Base-by-base conservation (phyloP, 2,797 vertebrate species). In the Hyperoplus lanceolatus region DNA sequence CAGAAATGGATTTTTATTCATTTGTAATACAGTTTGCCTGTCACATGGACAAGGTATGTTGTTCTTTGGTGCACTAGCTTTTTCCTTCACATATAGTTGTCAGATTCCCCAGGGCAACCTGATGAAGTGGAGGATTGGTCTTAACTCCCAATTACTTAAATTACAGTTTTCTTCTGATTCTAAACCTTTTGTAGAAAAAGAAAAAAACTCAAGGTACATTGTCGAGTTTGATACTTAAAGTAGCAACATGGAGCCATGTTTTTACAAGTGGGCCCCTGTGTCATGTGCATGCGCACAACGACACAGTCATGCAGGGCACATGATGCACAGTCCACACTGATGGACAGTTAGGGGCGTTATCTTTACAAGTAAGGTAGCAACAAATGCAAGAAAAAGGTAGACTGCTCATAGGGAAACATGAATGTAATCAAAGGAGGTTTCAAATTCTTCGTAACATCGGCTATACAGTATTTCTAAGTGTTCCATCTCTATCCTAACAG, bases 81-180 rank as follows among this genome's bases (percentile, higher is more conserved):
- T 73, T 62, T 11, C 4, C 59, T 66, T 57, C 36, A 29, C 36
- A 14, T 61, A 6, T 45, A n/a, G 39, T 67, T 46, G 3, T 45
- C 72, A 67, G 36, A 60, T 81, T 56, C 56, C 60, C 2, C 16
- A 77, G 63, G 29, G 74, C 71, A 76, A 64, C 42, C 6, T 50
- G 49, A 79, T 75, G 42, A 63, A 45, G 69, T 66, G 56, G 39
- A 76, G 4, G 72, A 55, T 65, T 77, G 13, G 42, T 80, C 70
- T 73, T 6, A 78, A 77, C 57, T 73, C 46, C 21, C 1, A 5
- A 62, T 54, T 38, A 46, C 50, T 74, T 64, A 69, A 69, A 79
- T 55, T 61, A 39, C 3, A 3, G 39, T 71, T 74, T 79, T 8
- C 36, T 1, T 70, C 54, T 57, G 18, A 71, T 53, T 58, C 49